Base-by-base conservation (phyloP, 2,113 vertebrate genomes). In the Amblyornis subalaris region DNA sequence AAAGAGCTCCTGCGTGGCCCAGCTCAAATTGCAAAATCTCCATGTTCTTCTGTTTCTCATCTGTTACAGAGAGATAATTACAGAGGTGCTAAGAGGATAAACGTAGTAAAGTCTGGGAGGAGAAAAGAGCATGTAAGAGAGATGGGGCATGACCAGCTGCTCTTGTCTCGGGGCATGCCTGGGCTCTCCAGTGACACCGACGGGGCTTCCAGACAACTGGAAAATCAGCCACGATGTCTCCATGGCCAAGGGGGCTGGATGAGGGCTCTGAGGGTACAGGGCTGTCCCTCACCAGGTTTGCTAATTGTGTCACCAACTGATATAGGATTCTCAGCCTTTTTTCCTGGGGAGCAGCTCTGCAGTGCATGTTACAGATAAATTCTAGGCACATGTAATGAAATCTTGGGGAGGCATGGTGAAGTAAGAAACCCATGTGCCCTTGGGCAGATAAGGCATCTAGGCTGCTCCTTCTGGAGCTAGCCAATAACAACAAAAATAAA, bases 51-150 rank as follows among this genome's bases (percentile, higher is more conserved):
- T 83, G 67, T 73, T 93, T 86, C 90, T 93, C 92, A 42, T 86
- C 76, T 88, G 65, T 67, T 77, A 91, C 74, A 77, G 85, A 42
- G 53, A 89, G 82, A 88, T 85, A 94, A 94, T 95, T 92, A 95
- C 83, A 93, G 92, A 95, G 88, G 92, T 90, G 76, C 76, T 96
- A 92, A 90, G 92, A 95, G 90, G 83, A 95, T 89, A 90, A 92
- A 94, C 0, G 3, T 8, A 77, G 72, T 40, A 35, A 90, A 71
- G 54, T 72, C 87, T 88, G 74, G 74, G 87, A 94, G 86, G 55
- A 74, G 85, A 84, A 73, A 89, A 48, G 29, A 70, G 20, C 31
- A 51, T n/a, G 60, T 47, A 36, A 78, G 35, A 80, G 40, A 85
- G 67, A 90, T 64, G 83, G 31, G 73, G 61, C 64, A 91, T 44